Percentiles rank a stretch among this genome's conserved stretches.
phyloP scores from a whole-genome alignment of 2,797 vertebrate genomes.

The Poecilia picta region DNA sequence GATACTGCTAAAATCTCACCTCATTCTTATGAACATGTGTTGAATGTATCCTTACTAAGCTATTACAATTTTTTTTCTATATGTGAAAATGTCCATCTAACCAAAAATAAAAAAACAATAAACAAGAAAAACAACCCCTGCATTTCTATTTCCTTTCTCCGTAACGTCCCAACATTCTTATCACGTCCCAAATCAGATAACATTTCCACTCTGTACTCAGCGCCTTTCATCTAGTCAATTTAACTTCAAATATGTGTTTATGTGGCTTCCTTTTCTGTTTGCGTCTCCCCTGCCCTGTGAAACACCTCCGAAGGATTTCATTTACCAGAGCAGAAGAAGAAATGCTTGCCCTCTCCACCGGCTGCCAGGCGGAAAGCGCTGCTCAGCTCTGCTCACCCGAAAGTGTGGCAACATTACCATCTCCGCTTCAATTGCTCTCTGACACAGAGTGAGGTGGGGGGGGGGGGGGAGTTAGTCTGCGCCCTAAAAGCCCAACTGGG shows the following conservation, averaged over 20 bases:
- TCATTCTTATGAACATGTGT: not conserved
- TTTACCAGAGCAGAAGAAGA: slow-evolving; percentile 12
- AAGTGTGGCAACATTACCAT: slow-evolving; percentile 80
- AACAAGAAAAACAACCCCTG: not conserved
- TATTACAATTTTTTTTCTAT: not conserved
- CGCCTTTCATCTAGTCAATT: slow-evolving; percentile 52
- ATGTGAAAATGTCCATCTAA: not conserved
- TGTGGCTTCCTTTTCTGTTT: slow-evolving; percentile 38
- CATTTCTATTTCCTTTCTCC: not conserved
- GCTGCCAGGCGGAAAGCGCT: slow-evolving; percentile 28
- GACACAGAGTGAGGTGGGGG: slow-evolving; percentile 58
- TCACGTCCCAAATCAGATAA: not conserved
- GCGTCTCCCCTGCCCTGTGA: slow-evolving; percentile 28
- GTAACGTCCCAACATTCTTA: not conserved
- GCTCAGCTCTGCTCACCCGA: slow-evolving; percentile 66
- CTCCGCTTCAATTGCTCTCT: slow-evolving; percentile 75
- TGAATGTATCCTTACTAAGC: not conserved
- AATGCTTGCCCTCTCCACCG: slow-evolving; percentile 63
- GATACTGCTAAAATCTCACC: not conserved
- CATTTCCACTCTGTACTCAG: slow-evolving; percentile 47
- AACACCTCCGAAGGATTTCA: slow-evolving; percentile 65
- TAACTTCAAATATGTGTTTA: slow-evolving; percentile 57
- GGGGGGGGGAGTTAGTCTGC: slow-evolving; percentile 40
- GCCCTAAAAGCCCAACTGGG: slow-evolving; percentile 51
- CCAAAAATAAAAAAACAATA: not conserved